Percentiles rank a stretch among this genome's conserved stretches.
phyloP scores from a whole-genome alignment of 2,113 vertebrate species.

The Athene cunicularia region DNA sequence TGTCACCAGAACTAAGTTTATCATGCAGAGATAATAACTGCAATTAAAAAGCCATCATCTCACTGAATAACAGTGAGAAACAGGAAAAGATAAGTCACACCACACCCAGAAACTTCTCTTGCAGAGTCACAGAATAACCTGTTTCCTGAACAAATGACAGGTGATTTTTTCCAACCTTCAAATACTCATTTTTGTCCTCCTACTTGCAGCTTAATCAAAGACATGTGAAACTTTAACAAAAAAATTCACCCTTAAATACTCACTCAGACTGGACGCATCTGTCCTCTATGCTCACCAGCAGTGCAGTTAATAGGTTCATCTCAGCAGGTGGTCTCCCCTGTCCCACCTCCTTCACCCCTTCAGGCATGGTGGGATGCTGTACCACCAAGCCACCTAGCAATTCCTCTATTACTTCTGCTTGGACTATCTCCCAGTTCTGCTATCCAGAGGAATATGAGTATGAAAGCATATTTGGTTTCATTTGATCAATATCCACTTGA shows the following conservation, averaged over 20 bases:
- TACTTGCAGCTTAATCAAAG: not conserved
- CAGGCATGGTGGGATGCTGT: not conserved
- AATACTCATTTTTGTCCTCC: not conserved
- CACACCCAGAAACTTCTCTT: slow-evolving; percentile 20
- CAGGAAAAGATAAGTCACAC: slow-evolving; percentile 52
- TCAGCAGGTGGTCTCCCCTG: not conserved
- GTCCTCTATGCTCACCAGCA: not conserved
- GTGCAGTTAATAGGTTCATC: not conserved
- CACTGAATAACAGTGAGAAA: slow-evolving; percentile 23
- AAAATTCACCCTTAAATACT: not conserved
- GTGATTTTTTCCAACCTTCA: slow-evolving; percentile 33
- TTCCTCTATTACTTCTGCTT: not conserved
- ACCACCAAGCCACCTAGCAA: not conserved
- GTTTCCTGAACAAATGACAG: slow-evolving; percentile 6
- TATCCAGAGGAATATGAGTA: not conserved
- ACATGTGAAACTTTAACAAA: not conserved
- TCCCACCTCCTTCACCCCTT: not conserved
- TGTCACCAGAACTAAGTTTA: not conserved
- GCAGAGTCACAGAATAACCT: slow-evolving; percentile 6
- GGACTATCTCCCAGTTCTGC: not conserved
- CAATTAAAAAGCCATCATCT: not conserved
- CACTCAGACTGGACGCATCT: not conserved
- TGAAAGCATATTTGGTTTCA: not conserved
- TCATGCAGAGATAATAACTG: not conserved
- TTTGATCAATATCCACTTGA: not conserved